A percentile compares a stretch with the other conserved stretches of the same genome.
Conservation (phyloP, 1,140 invertebrate species). For the Scaptodrosophila lebanonensis region DNA sequence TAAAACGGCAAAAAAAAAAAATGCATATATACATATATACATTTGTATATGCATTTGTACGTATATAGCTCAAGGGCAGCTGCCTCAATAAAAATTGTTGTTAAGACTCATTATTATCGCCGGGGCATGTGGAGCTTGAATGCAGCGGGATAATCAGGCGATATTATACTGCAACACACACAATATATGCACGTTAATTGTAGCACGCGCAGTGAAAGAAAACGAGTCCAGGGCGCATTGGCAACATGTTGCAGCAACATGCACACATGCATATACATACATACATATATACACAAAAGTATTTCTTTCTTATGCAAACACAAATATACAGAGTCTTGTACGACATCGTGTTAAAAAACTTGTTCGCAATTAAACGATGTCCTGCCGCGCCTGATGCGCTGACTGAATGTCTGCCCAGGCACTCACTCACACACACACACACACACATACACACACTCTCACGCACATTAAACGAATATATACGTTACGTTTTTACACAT, state of each 20-base stretch:
- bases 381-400: constrained; percentile 65
- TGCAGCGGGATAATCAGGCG: constrained; percentile 51
- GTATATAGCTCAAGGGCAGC: constrained; percentile 57
- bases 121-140: constrained; percentile 10
- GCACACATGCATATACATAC: neutral
- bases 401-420: constrained; percentile 58
- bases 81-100: constrained; percentile 65
- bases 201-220: constrained; percentile 19
- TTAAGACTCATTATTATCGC: constrained; percentile 71
- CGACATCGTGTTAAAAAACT: constrained; percentile 77
- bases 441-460: neutral
- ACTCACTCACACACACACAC: constrained; percentile 6
- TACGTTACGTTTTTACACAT: constrained; percentile 7
- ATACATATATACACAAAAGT: neutral
- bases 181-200: neutral
- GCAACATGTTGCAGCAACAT: constrained; percentile 44
- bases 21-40: no score
- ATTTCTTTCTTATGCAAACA: constrained; percentile 68
- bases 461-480: neutral
- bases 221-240: constrained; percentile 20
- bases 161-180: neutral
- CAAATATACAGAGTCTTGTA: constrained; percentile 56
- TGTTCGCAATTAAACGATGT: constrained; percentile 77
- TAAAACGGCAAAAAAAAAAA: no score
- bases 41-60: no score